Conservation (phyloP, 2,797 vertebrate species). For the Perodicticus potto region DNA sequence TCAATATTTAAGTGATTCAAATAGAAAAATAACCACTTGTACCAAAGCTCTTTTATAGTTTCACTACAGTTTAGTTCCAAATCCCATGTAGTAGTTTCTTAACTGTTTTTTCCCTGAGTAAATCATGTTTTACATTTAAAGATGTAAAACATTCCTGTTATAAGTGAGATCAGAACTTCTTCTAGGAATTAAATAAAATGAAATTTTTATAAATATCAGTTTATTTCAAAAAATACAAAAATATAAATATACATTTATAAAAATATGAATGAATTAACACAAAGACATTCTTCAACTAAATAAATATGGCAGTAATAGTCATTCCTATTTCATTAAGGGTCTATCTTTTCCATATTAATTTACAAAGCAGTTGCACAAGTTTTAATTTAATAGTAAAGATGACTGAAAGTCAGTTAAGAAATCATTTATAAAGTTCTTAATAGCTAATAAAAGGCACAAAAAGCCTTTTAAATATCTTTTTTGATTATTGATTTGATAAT, state of each 20-base stretch:
- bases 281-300: constrained; percentile 88
- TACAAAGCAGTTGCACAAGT: constrained; percentile 82
- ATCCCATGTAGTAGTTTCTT: background rate
- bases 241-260: constrained; percentile 92
- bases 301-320: constrained; percentile 89
- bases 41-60: background rate
- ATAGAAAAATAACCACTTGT: constrained; percentile 10
- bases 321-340: constrained; percentile 78
- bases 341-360: constrained; percentile 81
- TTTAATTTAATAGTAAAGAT: constrained; percentile 84
- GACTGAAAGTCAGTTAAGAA: constrained; percentile 83
- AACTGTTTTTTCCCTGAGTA: constrained; percentile 70
- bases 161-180: constrained; percentile 54
- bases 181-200: constrained; percentile 73
- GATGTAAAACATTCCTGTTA: constrained; percentile 37
- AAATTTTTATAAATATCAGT: constrained; percentile 88
- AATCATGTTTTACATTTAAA: constrained; percentile 59
- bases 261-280: constrained; percentile 90
- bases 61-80: background rate
- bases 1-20: constrained; percentile 5
- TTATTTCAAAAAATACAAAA: constrained; percentile 93
- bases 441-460: constrained; percentile 89
- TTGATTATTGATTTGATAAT: constrained; percentile 79
- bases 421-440: constrained; percentile 79
- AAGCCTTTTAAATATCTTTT: constrained; percentile 87